These are phyloP conservation scores for Emesis furor DNA, from an alignment of 2,888 invertebrate genomes.

Conservation along the genomic window DNA sequence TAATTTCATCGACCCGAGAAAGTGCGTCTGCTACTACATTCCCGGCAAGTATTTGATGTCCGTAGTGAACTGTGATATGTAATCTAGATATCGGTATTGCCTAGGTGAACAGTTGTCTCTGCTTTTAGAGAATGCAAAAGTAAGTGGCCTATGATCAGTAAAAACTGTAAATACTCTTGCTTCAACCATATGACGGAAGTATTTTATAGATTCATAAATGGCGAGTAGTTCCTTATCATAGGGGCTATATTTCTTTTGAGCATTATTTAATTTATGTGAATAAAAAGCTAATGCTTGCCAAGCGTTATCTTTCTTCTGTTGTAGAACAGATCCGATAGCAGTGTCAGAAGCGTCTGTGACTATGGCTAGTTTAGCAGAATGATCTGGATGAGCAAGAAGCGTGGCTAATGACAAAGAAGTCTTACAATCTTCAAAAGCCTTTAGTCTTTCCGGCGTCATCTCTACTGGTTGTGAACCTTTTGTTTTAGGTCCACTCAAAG, in stretches of 20 bases:
- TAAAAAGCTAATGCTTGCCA: constrained; percentile 81
- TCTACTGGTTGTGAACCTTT: constrained; percentile 75
- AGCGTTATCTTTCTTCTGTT: constrained; percentile 74
- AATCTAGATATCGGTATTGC: constrained; percentile 79
- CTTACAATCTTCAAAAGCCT: constrained; percentile 76
- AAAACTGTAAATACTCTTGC: constrained; percentile 74
- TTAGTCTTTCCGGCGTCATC: constrained; percentile 54
- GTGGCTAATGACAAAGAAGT: constrained; percentile 74
- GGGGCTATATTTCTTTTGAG: constrained; percentile 79
- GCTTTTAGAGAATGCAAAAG: constrained; percentile 78
- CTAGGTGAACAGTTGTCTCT: constrained; percentile 77
- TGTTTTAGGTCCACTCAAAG: constrained; percentile 48
- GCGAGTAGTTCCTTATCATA: constrained; percentile 83
- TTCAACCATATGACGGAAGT: constrained; percentile 81
- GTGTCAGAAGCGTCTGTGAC: constrained; percentile 81
- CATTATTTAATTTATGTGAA: constrained; percentile 76
- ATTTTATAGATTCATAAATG: constrained; percentile 78
- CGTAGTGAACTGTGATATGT: constrained; percentile 78
- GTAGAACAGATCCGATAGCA: constrained; percentile 81
- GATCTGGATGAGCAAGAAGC: constrained; percentile 78
- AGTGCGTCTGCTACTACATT: constrained; percentile 77
- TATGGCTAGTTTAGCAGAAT: constrained; percentile 74
- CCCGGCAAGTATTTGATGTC: constrained; percentile 78
- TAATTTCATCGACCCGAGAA: constrained; percentile 67
- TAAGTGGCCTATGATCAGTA: constrained; percentile 69